Evolutionary conservation across 2,888 invertebrate genomes (phyloP), one percentile per base, ranked within the genome.

Genomic region (Margaritifera margaritifera): DNA sequence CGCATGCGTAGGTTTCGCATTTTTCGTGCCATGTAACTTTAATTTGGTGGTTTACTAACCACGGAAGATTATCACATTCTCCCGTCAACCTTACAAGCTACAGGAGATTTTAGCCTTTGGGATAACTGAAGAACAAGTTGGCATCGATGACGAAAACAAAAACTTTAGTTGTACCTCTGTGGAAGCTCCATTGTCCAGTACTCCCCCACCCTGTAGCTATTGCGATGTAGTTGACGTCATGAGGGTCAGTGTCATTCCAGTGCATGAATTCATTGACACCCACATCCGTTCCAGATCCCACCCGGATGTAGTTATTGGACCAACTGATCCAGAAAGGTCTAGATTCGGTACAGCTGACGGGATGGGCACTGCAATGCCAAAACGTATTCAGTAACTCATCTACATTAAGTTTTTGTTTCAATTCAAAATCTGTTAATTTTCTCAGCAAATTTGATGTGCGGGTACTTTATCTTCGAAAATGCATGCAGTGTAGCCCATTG

Each of bases 321-420:
- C 84, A 84, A 61, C 80, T 80, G 42, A 82, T 67, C 84, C 84
- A 84, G 67, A 84, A 84, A 18, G 81, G 77, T 19, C 55, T 62
- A 50, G 64, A 66, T n/a, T 75, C 66, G 1, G 67, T 58, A 50
- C 77, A 81, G 64, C 71, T 75, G 19, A 84, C 67, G 0, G 81
- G 82, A n/a, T 82, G 80, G 5, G 62, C 64, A 8, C 69, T 73
- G 57, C 27, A 27, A 24, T 24, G 18, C 8, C 8, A 22, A 25
- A 22, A 59, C 1, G 27, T 19, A 25, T 42, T n/a, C 42, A 42
- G 42, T 42, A 42, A 42, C 3, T 42, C 42, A 3, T 42, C 15
- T 0, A 55, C 64, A 31, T 55, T 52, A 50, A 25, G 42, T n/a
- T 31, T n/a, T 42, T 24, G n/a, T 31, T 57, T 57, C 50, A 4